phyloP scores from a whole-genome alignment of 2,888 invertebrate species.

The Pollenia griseotomentosa region DNA sequence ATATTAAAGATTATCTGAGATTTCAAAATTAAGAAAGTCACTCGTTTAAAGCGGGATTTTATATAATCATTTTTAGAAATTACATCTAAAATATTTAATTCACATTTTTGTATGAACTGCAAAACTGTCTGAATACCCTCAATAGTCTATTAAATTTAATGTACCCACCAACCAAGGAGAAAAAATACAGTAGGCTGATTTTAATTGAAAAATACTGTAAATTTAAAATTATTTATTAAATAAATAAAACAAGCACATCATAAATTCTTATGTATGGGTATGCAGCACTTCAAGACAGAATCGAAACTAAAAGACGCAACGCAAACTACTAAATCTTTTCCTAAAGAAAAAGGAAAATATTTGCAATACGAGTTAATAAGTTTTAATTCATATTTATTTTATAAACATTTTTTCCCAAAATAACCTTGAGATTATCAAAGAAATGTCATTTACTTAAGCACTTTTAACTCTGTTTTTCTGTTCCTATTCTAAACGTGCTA shows the following conservation, averaged over 20 bases:
- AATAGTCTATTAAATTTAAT: slow-evolving; percentile 31
- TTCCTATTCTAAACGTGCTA: slow-evolving; percentile 76
- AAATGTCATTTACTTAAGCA: slow-evolving; percentile 15
- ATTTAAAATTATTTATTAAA: slow-evolving; percentile 47
- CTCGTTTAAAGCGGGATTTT: too few species aligned
- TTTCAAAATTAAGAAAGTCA: too few species aligned
- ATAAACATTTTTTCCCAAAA: neutral
- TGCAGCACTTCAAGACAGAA: neutral
- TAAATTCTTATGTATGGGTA: slow-evolving; percentile 53
- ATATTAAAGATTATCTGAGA: too few species aligned
- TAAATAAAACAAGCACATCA: slow-evolving; percentile 53
- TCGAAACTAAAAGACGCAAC: neutral
- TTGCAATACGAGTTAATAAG: neutral
- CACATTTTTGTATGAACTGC: neutral
- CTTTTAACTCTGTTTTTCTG: slow-evolving; percentile 4
- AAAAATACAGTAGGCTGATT: slow-evolving; percentile 60
- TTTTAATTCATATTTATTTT: neutral
- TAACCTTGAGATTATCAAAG: slow-evolving; percentile 40
- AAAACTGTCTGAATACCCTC: slow-evolving; percentile 2
- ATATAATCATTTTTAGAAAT: too few species aligned
- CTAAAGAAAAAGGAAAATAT: neutral
- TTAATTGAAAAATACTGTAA: slow-evolving; percentile 27
- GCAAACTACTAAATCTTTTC: neutral
- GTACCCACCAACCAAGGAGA: slow-evolving; percentile 55
- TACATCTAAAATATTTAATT: neutral